phyloP scores from a whole-genome alignment of 2,797 vertebrate genomes.

The Typhlichthys eigenmanni region DNA sequence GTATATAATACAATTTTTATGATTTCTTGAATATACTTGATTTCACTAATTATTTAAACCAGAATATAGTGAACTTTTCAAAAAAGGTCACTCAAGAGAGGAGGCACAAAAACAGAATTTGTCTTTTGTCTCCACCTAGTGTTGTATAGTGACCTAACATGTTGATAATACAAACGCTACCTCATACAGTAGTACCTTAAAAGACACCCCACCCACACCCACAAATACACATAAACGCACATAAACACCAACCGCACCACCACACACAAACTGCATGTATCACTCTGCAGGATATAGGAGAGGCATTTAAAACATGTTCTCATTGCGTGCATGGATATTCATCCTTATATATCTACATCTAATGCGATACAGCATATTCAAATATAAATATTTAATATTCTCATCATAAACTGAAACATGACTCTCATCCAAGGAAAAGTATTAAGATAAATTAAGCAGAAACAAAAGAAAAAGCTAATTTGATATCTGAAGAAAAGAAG shows the following conservation, averaged over 20 bases:
- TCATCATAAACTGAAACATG: conserved; percentile 24
- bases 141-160: not conserved
- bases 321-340: conserved; percentile 14
- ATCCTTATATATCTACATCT: not conserved
- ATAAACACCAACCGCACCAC: conserved; percentile 19
- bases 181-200: not conserved
- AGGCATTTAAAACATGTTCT: conserved; percentile 32
- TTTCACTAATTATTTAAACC: too few relatives aligned
- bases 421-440: conserved; percentile 35
- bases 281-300: conserved; percentile 32
- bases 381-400: conserved; percentile 43
- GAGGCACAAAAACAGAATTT: not conserved
- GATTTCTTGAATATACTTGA: too few relatives aligned
- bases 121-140: not conserved
- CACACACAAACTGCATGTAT: conserved; percentile 29
- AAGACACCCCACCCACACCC: conserved; percentile 22
- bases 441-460: conserved; percentile 25
- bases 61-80: too few relatives aligned
- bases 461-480: not conserved
- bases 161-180: not conserved
- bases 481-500: too few relatives aligned
- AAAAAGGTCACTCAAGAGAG: not conserved
- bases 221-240: conserved; percentile 22
- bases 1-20: too few relatives aligned
- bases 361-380: conserved; percentile 13